A percentile compares a stretch with the other conserved stretches of the same genome.
phyloP scores from a whole-genome alignment of 1,140 invertebrate genomes.

The Eumeta japonica region DNA sequence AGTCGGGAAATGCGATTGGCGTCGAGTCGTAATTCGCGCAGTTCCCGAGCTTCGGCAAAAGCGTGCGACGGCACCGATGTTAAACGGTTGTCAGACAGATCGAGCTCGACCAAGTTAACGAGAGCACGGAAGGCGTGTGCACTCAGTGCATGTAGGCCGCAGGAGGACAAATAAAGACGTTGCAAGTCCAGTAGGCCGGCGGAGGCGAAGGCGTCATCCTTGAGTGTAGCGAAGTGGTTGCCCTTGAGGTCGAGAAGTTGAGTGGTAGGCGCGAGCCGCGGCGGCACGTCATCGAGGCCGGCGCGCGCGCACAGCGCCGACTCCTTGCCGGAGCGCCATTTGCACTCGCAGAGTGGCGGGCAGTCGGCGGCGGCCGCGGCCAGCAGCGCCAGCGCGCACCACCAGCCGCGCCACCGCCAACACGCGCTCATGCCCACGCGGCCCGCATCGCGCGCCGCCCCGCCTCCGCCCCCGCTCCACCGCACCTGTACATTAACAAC shows the following conservation, averaged over 20 bases:
- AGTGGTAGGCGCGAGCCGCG: constrained; percentile 69
- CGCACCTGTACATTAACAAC: too few species aligned
- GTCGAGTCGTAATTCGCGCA: constrained; percentile 72
- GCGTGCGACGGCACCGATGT: constrained; percentile 67
- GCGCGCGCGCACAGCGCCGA: constrained; percentile 74
- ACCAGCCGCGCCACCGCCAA: constrained; percentile 41
- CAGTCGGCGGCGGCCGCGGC: constrained; percentile 59
- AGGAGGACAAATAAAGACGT: constrained; percentile 70
- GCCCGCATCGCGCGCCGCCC: constrained; percentile 30
- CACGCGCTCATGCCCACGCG: constrained; percentile 34
- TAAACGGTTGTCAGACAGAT: constrained; percentile 73
- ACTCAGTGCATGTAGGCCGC: constrained; percentile 63
- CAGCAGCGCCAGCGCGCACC: constrained; percentile 39
- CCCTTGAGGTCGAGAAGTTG: constrained; percentile 75
- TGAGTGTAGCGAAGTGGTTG: constrained; percentile 67
- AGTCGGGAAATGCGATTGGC: constrained; percentile 72
- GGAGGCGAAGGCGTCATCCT: constrained; percentile 68
- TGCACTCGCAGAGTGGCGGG: constrained; percentile 75
- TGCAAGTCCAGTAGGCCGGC: constrained; percentile 76
- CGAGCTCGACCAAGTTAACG: constrained; percentile 75
- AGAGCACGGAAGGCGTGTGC: constrained; percentile 67
- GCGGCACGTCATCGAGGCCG: constrained; percentile 69
- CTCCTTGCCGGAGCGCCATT: constrained; percentile 83
- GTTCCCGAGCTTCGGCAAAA: constrained; percentile 68
- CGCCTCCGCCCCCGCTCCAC: neutral